Evolutionary conservation across 2,888 invertebrate species (phyloP).

Genomic region (Tetrapedia diversipes): DNA sequence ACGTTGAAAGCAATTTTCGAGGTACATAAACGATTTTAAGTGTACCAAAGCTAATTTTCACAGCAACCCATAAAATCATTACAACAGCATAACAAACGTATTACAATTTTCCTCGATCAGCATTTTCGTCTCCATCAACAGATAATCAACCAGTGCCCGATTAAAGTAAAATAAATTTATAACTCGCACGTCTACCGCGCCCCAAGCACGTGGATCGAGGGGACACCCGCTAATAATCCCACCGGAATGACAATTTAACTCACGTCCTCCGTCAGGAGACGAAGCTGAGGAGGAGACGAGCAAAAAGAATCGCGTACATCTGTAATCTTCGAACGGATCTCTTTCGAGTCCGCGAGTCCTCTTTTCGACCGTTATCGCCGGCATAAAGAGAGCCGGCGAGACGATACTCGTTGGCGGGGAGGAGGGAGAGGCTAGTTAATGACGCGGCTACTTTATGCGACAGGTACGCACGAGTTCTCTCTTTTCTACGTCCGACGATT

Average conservation of each 20-base stretch:
- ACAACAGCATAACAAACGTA: no score
- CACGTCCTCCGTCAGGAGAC: background rate
- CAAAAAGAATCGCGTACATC: conserved; percentile 11
- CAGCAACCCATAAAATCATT: no score
- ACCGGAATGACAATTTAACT: conserved; percentile 6
- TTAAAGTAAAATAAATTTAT: background rate
- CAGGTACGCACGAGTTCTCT: conserved; percentile 52
- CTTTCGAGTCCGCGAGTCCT: conserved; percentile 26
- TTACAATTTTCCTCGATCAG: no score
- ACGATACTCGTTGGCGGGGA: no score
- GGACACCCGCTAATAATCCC: background rate
- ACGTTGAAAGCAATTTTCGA: no score
- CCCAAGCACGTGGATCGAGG: background rate
- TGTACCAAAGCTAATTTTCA: no score
- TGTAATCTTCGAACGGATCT: conserved; percentile 24
- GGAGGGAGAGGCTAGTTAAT: conserved; percentile 49
- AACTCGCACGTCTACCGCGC: background rate
- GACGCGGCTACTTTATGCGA: conserved; percentile 64
- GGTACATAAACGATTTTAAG: no score
- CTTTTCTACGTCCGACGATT: conserved; percentile 60
- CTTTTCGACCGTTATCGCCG: conserved; percentile 45
- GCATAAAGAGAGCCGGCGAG: conserved; percentile 13
- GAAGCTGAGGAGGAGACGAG: background rate
- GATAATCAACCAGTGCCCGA: no score
- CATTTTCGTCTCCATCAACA: no score